These are phyloP conservation scores for Eublepharis macularius DNA, from an alignment of 2,113 vertebrate species.

Conservation along the genomic window DNA sequence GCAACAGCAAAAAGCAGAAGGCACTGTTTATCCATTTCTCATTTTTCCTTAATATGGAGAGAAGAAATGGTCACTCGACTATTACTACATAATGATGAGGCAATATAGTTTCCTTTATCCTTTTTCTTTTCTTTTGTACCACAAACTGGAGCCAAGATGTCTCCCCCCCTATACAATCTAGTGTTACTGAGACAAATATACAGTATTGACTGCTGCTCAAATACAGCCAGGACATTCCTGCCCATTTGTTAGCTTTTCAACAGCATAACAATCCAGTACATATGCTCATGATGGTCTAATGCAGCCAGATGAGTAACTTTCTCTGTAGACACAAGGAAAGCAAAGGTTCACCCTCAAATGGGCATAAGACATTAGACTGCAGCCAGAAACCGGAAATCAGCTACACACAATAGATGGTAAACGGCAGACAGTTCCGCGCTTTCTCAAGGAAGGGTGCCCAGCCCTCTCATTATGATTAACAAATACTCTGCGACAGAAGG, in stretches of 20 bases:
- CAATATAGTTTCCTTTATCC: neutral
- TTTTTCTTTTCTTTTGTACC: neutral
- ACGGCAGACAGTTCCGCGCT: neutral
- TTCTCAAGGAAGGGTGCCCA: neutral
- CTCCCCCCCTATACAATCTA: neutral
- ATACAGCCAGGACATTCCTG: slow-evolving; percentile 1
- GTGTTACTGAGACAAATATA: neutral
- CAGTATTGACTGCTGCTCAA: neutral
- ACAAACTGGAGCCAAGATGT: neutral
- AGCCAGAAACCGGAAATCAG: neutral
- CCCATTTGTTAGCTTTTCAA: neutral
- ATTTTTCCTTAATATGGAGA: neutral
- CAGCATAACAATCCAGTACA: neutral
- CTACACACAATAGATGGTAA: neutral
- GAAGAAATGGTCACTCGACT: neutral
- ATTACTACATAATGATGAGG: neutral
- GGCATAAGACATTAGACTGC: neutral
- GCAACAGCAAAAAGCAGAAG: neutral
- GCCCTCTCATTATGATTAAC: neutral
- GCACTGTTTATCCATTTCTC: neutral
- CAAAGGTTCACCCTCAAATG: neutral
- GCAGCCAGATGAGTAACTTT: neutral
- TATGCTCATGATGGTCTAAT: neutral
- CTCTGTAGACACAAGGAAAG: neutral
- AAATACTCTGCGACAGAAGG: neutral